Percentiles rank a stretch among this genome's conserved stretches.
Conservation (phyloP, 2,113 vertebrate species). For the Xiphophorus maculatus region DNA sequence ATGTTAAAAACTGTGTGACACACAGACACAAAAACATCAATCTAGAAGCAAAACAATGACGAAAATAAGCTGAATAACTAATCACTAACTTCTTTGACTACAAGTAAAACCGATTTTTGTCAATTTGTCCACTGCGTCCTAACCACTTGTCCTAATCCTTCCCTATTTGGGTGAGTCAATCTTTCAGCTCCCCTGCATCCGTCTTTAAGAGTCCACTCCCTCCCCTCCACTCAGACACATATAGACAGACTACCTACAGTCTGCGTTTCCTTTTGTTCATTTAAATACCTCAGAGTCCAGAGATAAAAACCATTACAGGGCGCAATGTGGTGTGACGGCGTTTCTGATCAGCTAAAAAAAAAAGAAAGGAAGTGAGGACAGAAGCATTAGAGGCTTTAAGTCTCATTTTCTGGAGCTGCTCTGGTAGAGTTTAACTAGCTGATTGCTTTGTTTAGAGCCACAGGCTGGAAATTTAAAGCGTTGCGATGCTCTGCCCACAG, state of each 20-base stretch:
- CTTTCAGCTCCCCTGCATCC: background rate
- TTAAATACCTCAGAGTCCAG: constrained; percentile 54
- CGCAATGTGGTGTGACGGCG: constrained; percentile 57
- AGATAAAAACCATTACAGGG: constrained; percentile 54
- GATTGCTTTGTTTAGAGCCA: constrained; percentile 56
- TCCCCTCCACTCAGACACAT: background rate
- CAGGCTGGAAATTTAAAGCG: background rate
- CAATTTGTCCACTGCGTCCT: constrained; percentile 32
- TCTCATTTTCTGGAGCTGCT: constrained; percentile 51
- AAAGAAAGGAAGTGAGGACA: constrained; percentile 26
- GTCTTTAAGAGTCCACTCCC: background rate
- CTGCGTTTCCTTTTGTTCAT: constrained; percentile 45
- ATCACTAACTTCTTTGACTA: background rate
- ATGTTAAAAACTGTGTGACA: constrained; percentile 63
- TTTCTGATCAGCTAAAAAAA: constrained; percentile 50
- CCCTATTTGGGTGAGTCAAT: constrained; percentile 32
- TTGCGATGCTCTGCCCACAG: background rate
- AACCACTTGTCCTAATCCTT: background rate
- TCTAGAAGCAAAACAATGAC: constrained; percentile 1
- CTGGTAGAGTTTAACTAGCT: constrained; percentile 51
- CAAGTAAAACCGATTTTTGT: constrained; percentile 41
- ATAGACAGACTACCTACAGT: background rate
- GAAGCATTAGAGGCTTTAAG: constrained; percentile 43
- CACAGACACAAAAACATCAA: constrained; percentile 65
- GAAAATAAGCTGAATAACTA: constrained; percentile 3